These are phyloP conservation scores for Melikaiella ostensackeni DNA, from an alignment of 2,888 invertebrate genomes.

Conservation along the genomic window DNA sequence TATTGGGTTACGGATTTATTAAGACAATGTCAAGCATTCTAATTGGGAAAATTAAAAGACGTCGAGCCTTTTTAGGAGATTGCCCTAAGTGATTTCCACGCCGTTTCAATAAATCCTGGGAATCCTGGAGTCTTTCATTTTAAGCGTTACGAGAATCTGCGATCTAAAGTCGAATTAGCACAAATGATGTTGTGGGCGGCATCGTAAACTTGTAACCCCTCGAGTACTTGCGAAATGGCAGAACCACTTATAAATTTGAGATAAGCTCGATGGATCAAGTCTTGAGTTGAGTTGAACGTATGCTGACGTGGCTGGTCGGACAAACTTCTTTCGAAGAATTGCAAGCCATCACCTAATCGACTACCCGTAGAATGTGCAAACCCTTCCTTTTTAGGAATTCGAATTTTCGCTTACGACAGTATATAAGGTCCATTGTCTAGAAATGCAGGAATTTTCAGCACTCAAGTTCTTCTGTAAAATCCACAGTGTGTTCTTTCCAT, in stretches of 20 bases:
- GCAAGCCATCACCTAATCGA: conserved; percentile 50
- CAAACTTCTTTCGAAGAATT: conserved; percentile 1
- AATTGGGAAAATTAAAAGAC: not conserved
- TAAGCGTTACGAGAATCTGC: not conserved
- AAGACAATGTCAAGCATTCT: not conserved
- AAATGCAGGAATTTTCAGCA: not conserved
- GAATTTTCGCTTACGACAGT: conserved; percentile 42
- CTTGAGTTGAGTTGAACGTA: conserved; percentile 43
- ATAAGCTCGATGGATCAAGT: conserved; percentile 48
- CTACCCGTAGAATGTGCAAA: conserved; percentile 50
- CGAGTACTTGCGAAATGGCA: conserved; percentile 21
- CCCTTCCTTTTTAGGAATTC: conserved; percentile 42
- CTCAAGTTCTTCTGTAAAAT: not conserved
- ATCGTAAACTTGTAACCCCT: not conserved
- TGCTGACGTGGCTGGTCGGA: conserved; percentile 54
- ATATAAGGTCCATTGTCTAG: conserved; percentile 43
- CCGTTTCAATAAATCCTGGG: not conserved
- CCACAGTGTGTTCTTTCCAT: not conserved
- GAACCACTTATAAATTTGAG: conserved; percentile 55
- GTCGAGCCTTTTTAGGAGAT: not conserved
- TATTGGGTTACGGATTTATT: conserved; percentile 47
- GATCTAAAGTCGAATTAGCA: not conserved
- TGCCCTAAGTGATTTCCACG: not conserved
- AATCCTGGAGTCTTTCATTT: not conserved
- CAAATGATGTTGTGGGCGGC: not conserved